phyloP scores from a whole-genome alignment of 2,888 invertebrate species.

The Tenodera sinensis region DNA sequence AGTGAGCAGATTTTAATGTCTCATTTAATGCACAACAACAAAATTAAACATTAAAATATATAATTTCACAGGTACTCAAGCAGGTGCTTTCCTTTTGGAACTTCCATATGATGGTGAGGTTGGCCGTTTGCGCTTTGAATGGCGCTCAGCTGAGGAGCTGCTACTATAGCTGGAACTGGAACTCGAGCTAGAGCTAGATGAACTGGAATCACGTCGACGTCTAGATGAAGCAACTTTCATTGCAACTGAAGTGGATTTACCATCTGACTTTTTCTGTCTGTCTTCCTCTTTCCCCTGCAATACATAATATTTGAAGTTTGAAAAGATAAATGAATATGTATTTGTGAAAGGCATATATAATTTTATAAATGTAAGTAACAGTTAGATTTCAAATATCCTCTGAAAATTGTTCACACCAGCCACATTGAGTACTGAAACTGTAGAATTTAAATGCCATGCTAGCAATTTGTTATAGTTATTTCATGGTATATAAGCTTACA shows the following conservation, averaged over 20 bases:
- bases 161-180: background rate
- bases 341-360: too few species aligned
- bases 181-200: background rate
- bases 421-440: too few species aligned
- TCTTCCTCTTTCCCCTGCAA: constrained; percentile 46
- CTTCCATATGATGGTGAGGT: background rate
- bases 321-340: too few species aligned
- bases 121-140: background rate
- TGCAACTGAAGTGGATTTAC: background rate
- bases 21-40: background rate
- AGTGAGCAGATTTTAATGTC: background rate
- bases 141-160: background rate
- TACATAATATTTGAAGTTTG: background rate
- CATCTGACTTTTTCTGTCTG: constrained; percentile 34
- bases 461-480: too few species aligned
- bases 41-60: background rate
- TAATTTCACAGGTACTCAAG: background rate
- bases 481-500: too few species aligned
- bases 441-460: too few species aligned
- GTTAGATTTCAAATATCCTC: too few species aligned
- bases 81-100: background rate
- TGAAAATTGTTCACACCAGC: too few species aligned
- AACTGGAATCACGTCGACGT: background rate
- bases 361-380: too few species aligned
- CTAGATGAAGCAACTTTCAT: background rate